Evolutionary conservation across 2,797 vertebrate genomes (phyloP), one percentile per base, ranked within the genome.

Genomic region (Vultur gryphus): DNA sequence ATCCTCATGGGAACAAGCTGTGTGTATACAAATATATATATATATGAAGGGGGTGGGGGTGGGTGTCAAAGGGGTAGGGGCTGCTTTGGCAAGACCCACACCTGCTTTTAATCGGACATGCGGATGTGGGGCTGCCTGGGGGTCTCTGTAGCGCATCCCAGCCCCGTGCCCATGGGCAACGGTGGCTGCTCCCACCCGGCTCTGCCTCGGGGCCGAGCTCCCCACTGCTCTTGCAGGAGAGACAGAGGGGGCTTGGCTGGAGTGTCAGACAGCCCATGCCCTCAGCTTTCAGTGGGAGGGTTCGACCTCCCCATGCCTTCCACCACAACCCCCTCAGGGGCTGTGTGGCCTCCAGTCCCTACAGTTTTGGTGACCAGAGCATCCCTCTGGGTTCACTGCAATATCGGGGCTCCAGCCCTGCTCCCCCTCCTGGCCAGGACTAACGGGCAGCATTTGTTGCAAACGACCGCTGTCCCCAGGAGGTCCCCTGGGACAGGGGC

Each of bases 1-100:
- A 97, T 97, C 90, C 89, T 97, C 94, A 96, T 44, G 83, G 92
- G 96, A 72, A 84, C 79, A 16, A 87, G 94, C 84, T 94, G 41
- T 93, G 76, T 96, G 87, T 86, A 89, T 79, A 77, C 76, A 46
- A 78, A 87, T 44, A 83, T 37, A 37, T 44, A 83, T 89, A 8
- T 70, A 79, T n/a, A 11, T 73, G 71, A 48, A 2, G 4, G 46
- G 90, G 91, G 33, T 26, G 90, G 93, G 87, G 67, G 87, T 0
- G 69, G 90, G 26, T 28, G 61, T 64, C 87, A 35, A 44, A 25
- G 46, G 84, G 78, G 55, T 19, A 84, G 78, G 54, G 62, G 75
- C 72, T 90, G 87, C 62, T 90, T 89, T 85, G 84, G 64, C 59
- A 46, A 70, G 84, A 49, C 84, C 78, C 91, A 92, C 78, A 24